These are phyloP conservation scores for Tichodroma muraria DNA, from an alignment of 2,113 vertebrate species.

Conservation along the genomic window DNA sequence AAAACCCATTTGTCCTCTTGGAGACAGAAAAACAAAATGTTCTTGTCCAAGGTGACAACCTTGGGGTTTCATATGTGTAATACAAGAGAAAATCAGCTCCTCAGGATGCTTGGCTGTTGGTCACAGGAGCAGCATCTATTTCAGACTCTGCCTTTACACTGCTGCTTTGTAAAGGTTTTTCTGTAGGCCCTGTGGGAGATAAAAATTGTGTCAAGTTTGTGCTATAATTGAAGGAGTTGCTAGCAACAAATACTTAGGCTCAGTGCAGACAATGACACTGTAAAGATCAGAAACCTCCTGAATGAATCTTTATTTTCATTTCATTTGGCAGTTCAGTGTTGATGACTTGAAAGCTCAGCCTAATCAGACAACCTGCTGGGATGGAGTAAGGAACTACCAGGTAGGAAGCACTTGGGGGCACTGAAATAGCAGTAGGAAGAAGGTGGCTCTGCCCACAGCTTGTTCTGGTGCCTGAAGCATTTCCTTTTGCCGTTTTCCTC, in stretches of 20 bases:
- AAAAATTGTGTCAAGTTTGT: neutral
- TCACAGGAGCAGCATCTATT: neutral
- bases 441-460: neutral
- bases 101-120: neutral
- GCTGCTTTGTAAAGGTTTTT: neutral
- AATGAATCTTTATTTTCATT: neutral
- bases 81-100: neutral
- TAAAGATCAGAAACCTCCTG: neutral
- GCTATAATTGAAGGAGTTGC: neutral
- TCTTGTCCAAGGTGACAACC: neutral
- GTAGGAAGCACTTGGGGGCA: conserved; percentile 50
- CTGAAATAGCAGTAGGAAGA: neutral
- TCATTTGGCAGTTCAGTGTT: conserved; percentile 83
- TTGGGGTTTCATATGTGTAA: neutral
- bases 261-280: neutral
- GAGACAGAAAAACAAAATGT: neutral
- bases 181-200: neutral
- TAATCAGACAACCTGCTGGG: conserved; percentile 87
- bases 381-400: conserved; percentile 96
- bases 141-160: neutral
- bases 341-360: conserved; percentile 89
- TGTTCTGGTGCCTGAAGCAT: neutral
- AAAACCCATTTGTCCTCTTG: neutral
- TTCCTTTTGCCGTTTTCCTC: neutral
- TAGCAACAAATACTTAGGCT: neutral